phyloP scores from a whole-genome alignment of 2,113 vertebrate species.

The Ochotona princeps region DNA sequence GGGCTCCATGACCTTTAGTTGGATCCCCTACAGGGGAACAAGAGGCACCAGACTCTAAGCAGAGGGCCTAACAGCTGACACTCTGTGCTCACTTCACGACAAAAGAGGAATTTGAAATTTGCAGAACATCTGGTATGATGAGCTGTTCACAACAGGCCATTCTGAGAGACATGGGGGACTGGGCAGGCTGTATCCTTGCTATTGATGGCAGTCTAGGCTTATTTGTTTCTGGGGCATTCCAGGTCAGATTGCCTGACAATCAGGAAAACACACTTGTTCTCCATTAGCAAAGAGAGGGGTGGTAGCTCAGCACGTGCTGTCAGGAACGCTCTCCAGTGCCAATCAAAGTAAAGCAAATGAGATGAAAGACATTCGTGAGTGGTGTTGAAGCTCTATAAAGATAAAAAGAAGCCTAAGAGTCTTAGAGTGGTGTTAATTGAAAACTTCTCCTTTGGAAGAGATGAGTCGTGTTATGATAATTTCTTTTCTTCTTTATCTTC shows the following conservation, averaged over 20 bases:
- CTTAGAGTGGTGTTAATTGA: slow-evolving; percentile 69
- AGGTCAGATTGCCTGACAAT: neutral
- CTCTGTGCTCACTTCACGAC: neutral
- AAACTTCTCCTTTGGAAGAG: slow-evolving; percentile 59
- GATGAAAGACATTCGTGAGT: slow-evolving; percentile 61
- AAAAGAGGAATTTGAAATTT: slow-evolving; percentile 48
- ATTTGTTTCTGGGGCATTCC: neutral
- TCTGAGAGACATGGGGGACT: neutral
- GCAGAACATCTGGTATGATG: neutral
- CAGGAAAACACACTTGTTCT: neutral
- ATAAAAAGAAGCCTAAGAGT: slow-evolving; percentile 64
- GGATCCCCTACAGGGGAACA: neutral
- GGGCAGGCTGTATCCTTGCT: neutral
- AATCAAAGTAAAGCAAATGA: slow-evolving; percentile 57
- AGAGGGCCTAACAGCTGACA: slow-evolving; percentile 44
- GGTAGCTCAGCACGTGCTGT: neutral
- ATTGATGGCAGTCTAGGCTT: neutral
- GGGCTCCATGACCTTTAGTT: slow-evolving; percentile 58
- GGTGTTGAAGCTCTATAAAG: slow-evolving; percentile 39
- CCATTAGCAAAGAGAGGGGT: neutral
- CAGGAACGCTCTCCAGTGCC: neutral
- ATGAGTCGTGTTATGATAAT: slow-evolving; percentile 42
- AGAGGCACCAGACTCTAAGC: neutral
- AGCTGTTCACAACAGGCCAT: neutral
- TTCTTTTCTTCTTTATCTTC: slow-evolving; percentile 69